Base-by-base conservation (phyloP, 2,797 vertebrate genomes). In the Micrastur ruficollis region DNA sequence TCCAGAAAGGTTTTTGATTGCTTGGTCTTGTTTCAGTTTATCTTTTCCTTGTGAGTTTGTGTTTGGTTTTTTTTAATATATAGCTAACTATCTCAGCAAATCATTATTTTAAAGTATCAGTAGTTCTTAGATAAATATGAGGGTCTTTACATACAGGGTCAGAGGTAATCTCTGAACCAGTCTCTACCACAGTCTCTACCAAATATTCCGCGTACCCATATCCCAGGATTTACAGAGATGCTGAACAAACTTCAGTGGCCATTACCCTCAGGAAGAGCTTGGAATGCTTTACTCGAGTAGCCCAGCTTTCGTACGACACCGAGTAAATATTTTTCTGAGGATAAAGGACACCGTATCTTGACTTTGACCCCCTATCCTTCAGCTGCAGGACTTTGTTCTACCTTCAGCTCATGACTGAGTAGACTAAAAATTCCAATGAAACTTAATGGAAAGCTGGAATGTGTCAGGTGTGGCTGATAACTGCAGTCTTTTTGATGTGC, bases 321-420 rank as follows among this genome's bases (percentile, higher is more conserved):
- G 70, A 82, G 67, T 59, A 94, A 83, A 95, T 92, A 70, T 63
- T 94, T 93, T 92, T 92, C 86, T 87, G 90, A 93, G 86, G 59
- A 66, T 14, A 93, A 42, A 67, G 38, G 36, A 93, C 47, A 80
- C 22, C 1, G 18, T 82, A 34, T 79, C 74, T 93, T 94, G 59
- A 87, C 92, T 93, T 94, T 74, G 86, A 79, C 58, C 58, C 74
- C 50, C 29, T 72, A 47, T 61, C 42, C 47, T 82, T 91, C 47
- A 66, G 76, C 67, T 1, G 4, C 40, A 61, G 78, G 49, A 91
- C 74, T 87, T 89, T 79, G 40, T 73, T 90, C 67, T 44, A 86
- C 36, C 56, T 86, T 93, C 49, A 87, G 44, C 9, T 82, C 52
- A 89, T 59, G 80, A 61, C 27, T 80, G 42, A 83, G 75, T 17